These are phyloP conservation scores for Schizopygopsis malacanthus DNA, from an alignment of 2,797 vertebrate species.

Conservation along the genomic window DNA sequence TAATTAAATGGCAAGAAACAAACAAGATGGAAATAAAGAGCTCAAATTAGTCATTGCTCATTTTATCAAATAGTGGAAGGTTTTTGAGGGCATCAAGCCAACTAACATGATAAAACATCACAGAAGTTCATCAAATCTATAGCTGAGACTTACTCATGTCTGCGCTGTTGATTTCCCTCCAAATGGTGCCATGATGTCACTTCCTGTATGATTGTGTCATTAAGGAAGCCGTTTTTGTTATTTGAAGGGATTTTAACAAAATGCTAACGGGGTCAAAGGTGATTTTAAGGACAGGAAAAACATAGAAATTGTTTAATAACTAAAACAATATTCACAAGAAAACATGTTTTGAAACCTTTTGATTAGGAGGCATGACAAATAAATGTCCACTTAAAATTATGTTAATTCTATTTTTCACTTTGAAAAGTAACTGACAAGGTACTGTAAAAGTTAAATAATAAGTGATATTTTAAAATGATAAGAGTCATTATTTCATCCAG, in stretches of 20 bases:
- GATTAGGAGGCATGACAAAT: not conserved
- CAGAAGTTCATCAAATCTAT: not conserved
- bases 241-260: conserved; percentile 1
- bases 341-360: not conserved
- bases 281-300: not conserved
- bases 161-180: not conserved
- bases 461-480: not conserved
- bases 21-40: not conserved
- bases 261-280: not conserved
- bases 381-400: not conserved
- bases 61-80: not conserved
- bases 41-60: not conserved
- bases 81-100: not conserved
- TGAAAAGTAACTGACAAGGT: not conserved
- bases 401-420: not conserved
- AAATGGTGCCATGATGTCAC: not conserved
- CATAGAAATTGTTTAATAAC: not conserved
- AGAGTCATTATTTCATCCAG: not conserved
- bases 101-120: not conserved
- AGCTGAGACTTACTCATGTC: no score
- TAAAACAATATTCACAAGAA: not conserved
- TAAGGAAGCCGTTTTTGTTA: no score
- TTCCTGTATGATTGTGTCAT: not conserved
- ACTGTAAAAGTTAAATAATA: not conserved
- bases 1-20: not conserved